A percentile compares a stretch with the other conserved stretches of the same genome.
These are phyloP conservation scores for Lepidothrix coronata DNA, from an alignment of 2,113 vertebrate species.

Conservation along the genomic window DNA sequence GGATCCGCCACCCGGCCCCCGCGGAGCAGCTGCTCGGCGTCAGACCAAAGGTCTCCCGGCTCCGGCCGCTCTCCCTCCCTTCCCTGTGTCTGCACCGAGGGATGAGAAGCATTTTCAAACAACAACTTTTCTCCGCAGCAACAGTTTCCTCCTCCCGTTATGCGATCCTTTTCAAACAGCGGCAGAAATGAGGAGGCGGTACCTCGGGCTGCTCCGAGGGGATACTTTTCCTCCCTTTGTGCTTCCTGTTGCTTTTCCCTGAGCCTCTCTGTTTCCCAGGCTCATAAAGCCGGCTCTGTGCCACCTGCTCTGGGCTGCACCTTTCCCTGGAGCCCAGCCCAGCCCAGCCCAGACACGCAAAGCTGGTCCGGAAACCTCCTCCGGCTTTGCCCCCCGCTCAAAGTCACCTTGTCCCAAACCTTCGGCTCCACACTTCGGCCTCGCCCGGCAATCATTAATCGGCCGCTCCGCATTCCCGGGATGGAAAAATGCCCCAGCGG, in stretches of 20 bases:
- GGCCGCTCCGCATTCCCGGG: slow-evolving; percentile 63
- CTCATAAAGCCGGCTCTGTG: neutral
- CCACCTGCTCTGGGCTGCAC: neutral
- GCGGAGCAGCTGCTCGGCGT: neutral
- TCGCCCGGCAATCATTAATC: slow-evolving; percentile 72
- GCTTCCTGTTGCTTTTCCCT: neutral
- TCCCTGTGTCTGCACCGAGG: neutral
- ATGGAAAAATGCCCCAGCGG: slow-evolving; percentile 61
- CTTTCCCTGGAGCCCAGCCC: slow-evolving; percentile 26
- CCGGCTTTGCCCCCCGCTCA: neutral
- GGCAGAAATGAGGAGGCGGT: neutral
- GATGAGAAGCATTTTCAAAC: neutral
- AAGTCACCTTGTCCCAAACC: slow-evolving; percentile 57
- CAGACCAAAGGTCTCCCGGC: neutral
- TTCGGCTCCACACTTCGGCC: neutral
- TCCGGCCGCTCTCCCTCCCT: neutral
- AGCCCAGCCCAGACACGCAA: neutral
- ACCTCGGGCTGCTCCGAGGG: neutral
- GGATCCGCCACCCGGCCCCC: neutral
- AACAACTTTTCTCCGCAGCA: neutral
- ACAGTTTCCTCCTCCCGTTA: neutral
- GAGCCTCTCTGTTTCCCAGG: neutral
- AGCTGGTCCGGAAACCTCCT: neutral
- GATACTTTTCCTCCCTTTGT: neutral
- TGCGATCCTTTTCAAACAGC: neutral